A percentile compares a stretch with the other conserved stretches of the same genome.
phyloP scores from a whole-genome alignment of 2,888 invertebrate species.

The Endotricha flammealis region DNA sequence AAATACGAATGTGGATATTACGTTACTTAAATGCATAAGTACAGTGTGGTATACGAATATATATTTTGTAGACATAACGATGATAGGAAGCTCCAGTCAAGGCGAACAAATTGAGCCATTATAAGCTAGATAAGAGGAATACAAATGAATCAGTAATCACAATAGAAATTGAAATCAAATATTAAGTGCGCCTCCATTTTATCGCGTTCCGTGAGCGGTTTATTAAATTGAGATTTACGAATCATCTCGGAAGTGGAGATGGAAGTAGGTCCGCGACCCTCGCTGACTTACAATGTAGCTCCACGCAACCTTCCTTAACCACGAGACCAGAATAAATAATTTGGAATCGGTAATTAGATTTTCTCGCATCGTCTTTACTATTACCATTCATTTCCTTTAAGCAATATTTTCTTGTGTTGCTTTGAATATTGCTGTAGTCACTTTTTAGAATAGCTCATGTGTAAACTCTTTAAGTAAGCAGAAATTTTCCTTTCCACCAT shows the following conservation, averaged over 20 bases:
- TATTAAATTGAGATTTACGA: neutral
- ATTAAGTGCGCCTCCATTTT: conserved; percentile 28
- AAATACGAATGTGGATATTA: too few relatives aligned
- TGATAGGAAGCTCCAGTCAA: too few relatives aligned
- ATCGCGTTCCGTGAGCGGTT: conserved; percentile 2
- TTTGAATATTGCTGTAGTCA: too few relatives aligned
- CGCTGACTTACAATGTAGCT: conserved; percentile 2
- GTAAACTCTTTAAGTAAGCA: too few relatives aligned
- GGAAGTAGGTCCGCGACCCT: neutral
- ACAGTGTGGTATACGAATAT: too few relatives aligned
- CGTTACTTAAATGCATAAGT: too few relatives aligned
- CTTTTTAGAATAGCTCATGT: too few relatives aligned
- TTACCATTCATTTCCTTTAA: neutral
- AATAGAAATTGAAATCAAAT: conserved; percentile 43
- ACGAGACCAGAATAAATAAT: neutral
- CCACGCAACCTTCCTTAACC: neutral
- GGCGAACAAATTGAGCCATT: too few relatives aligned
- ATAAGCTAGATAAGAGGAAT: conserved; percentile 23
- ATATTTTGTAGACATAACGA: too few relatives aligned
- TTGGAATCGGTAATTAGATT: neutral
- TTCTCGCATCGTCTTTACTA: too few relatives aligned
- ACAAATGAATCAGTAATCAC: conserved; percentile 34
- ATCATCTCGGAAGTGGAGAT: conserved; percentile 5
- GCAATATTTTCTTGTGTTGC: neutral
- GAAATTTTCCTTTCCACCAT: neutral